These are phyloP conservation scores for Mobula birostris DNA, from an alignment of 2,113 vertebrate genomes.

Conservation along the genomic window DNA sequence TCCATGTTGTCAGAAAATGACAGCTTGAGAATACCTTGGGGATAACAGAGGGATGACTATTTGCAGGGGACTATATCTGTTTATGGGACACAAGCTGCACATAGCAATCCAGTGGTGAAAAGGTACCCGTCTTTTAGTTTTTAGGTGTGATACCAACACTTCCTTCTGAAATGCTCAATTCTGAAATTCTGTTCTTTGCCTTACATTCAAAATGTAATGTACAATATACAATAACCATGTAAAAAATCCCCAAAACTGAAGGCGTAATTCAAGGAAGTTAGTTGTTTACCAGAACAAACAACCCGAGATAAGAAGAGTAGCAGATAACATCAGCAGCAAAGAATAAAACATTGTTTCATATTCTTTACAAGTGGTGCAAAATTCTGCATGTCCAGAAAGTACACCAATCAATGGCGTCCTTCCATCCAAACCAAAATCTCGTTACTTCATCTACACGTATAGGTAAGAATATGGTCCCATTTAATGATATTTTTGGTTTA, in stretches of 20 bases:
- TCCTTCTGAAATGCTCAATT: not conserved
- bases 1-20: not conserved
- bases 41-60: not conserved
- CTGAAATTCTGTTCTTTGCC: not conserved
- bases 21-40: not conserved
- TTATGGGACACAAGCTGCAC: not conserved
- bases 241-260: not conserved
- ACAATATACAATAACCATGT: not conserved
- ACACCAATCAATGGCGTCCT: not conserved
- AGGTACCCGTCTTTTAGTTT: not conserved
- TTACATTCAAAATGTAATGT: not conserved
- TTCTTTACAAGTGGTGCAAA: not conserved
- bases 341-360: not conserved
- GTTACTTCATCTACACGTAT: not conserved
- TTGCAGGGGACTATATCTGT: not conserved
- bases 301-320: not conserved
- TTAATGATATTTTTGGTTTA: not conserved
- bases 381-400: not conserved
- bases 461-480: not conserved
- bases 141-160: not conserved
- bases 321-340: conserved; percentile 12
- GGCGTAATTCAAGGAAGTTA: not conserved
- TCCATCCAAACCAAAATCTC: not conserved
- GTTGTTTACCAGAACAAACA: not conserved
- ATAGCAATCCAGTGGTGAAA: not conserved